A percentile compares a stretch with the other conserved stretches of the same genome.
Conservation (phyloP, 2,113 vertebrate genomes). For the Dicerorhinus sumatrensis region DNA sequence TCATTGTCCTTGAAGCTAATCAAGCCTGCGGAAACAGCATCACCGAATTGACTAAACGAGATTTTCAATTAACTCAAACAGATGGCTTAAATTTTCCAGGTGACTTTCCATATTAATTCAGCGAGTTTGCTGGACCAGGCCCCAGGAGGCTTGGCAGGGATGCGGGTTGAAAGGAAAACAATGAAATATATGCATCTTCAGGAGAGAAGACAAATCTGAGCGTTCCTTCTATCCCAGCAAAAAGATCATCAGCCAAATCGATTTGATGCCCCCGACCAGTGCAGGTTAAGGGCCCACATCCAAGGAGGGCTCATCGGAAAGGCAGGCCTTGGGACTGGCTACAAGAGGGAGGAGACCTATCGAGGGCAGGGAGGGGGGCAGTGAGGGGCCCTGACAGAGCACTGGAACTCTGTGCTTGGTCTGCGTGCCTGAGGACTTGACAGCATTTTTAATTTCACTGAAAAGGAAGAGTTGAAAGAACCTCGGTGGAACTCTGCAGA, state of each 20-base stretch:
- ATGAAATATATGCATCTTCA: neutral
- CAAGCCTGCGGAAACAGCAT: slow-evolving; percentile 61
- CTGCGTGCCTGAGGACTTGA: accelerated
- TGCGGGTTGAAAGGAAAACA: neutral
- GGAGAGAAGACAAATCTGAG: neutral
- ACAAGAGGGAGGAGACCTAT: accelerated
- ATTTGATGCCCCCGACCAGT: accelerated
- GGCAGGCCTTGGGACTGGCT: neutral
- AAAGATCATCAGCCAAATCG: accelerated
- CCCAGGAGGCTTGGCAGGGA: slow-evolving; percentile 14
- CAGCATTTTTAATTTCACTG: neutral
- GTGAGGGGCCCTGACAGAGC: accelerated
- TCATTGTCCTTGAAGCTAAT: slow-evolving; percentile 76
- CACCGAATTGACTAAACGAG: slow-evolving; percentile 69
- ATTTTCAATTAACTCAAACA: slow-evolving; percentile 78
- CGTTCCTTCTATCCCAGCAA: neutral
- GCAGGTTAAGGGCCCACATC: accelerated
- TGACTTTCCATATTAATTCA: slow-evolving; percentile 71
- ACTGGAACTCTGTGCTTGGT: neutral
- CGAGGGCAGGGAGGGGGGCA: neutral
- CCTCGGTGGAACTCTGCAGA: neutral
- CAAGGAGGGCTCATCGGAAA: neutral
- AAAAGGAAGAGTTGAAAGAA: neutral
- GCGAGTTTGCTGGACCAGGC: slow-evolving; percentile 1
- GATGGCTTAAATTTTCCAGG: slow-evolving; percentile 79